A percentile compares a stretch with the other conserved stretches of the same genome.
phyloP scores from a whole-genome alignment of 2,113 vertebrate species.

The Balaenoptera acutorostrata region DNA sequence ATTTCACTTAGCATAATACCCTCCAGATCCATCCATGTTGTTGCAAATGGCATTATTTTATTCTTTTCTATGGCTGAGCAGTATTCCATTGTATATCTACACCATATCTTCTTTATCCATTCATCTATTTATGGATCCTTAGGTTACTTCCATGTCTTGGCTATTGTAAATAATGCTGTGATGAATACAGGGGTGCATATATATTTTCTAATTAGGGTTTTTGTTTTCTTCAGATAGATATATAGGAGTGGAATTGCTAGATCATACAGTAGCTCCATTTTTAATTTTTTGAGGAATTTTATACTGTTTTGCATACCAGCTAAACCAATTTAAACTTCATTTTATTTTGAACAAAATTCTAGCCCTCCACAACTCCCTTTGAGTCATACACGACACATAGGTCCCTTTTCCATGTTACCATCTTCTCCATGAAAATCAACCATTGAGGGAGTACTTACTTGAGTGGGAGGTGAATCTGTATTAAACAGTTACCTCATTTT shows the following conservation, averaged over 20 bases:
- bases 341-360: neutral
- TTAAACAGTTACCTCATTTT: neutral
- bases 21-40: neutral
- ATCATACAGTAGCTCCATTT: neutral
- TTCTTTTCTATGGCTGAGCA: neutral
- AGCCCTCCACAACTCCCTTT: neutral
- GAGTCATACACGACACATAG: neutral
- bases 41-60: neutral
- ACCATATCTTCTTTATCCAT: neutral
- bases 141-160: neutral
- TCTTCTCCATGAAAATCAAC: neutral
- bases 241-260: neutral
- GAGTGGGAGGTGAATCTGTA: neutral
- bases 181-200: neutral
- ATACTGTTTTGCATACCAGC: neutral
- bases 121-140: too few relatives aligned
- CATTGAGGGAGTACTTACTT: neutral
- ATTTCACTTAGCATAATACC: neutral
- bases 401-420: neutral
- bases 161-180: neutral
- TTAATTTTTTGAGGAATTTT: neutral
- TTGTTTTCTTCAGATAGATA: neutral
- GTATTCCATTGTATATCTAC: neutral
- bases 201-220: neutral
- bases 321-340: neutral